Evolutionary conservation across 2,888 invertebrate species (phyloP).

Genomic region (Drosophila colorata): DNA sequence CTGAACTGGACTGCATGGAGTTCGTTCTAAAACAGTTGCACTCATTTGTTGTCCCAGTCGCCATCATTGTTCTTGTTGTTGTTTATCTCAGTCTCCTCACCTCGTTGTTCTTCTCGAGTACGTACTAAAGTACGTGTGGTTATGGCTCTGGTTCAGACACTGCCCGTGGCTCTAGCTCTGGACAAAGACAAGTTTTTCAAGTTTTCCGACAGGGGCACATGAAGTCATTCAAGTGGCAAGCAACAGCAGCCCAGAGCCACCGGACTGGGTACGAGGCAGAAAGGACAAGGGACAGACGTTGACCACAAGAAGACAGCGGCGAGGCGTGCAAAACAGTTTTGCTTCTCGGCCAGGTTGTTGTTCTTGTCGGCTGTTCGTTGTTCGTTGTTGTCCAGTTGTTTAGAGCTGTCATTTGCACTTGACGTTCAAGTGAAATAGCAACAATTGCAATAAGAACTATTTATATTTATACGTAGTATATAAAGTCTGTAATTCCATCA

Average conservation of each 20-base stretch:
- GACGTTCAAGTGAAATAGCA: conserved; percentile 61
- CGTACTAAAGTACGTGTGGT: conserved; percentile 62
- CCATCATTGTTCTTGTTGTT: conserved; percentile 60
- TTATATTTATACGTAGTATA: conserved; percentile 30
- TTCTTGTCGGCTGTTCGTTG: conserved; percentile 20
- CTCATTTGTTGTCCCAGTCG: conserved; percentile 69
- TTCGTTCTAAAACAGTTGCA: conserved; percentile 72
- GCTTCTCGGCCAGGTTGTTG: conserved; percentile 10
- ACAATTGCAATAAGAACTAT: conserved; percentile 43
- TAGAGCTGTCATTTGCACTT: conserved; percentile 72
- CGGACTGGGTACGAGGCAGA: conserved; percentile 33
- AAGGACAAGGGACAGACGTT: conserved; percentile 31
- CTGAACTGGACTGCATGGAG: conserved; percentile 54
- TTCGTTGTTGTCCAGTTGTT: conserved; percentile 49
- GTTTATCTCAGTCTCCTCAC: conserved; percentile 50
- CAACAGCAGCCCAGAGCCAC: conserved; percentile 59
- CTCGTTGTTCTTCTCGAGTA: conserved; percentile 56
- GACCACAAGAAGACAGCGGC: conserved; percentile 59
- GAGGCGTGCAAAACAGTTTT: conserved; percentile 44
- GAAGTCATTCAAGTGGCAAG: conserved; percentile 79
- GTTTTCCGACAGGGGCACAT: conserved; percentile 76
- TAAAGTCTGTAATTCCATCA: conserved; percentile 52
- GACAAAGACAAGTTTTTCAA: conserved; percentile 78
- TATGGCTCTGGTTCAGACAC: conserved; percentile 48
- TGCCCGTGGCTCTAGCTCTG: conserved; percentile 35